phyloP scores from a whole-genome alignment of 2,797 vertebrate genomes.

The Leptodactylus fallax region DNA sequence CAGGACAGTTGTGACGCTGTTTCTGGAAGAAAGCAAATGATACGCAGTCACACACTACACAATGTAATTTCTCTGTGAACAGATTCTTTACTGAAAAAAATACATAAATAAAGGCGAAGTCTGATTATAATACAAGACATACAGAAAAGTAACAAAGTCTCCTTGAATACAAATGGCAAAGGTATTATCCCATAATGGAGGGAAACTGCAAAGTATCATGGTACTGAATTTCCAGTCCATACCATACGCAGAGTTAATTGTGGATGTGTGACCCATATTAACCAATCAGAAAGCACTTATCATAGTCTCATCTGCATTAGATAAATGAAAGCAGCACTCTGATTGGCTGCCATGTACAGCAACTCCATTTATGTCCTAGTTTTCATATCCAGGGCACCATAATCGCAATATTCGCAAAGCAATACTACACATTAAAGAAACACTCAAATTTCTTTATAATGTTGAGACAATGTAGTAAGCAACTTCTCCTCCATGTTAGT shows the following conservation, averaged over 20 bases:
- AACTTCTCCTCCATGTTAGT: background rate
- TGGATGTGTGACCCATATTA: too few relatives aligned
- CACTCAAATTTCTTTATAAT: background rate
- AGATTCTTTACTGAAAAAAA: too few relatives aligned
- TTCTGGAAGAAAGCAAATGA: background rate
- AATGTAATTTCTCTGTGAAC: too few relatives aligned
- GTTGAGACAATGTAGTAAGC: background rate
- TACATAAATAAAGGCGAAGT: background rate
- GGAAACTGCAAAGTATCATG: background rate
- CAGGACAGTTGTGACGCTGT: background rate
- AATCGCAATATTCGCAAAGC: background rate
- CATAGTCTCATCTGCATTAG: background rate
- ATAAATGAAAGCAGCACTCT: background rate
- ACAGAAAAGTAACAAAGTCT: too few relatives aligned
- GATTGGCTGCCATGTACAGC: background rate
- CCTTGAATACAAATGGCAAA: background rate
- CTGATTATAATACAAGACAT: background rate
- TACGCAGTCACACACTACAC: too few relatives aligned
- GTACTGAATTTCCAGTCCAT: background rate
- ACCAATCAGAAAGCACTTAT: background rate
- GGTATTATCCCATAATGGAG: background rate
- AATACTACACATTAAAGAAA: background rate
- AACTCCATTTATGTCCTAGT: too few relatives aligned
- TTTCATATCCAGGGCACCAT: too few relatives aligned
- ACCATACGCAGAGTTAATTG: too few relatives aligned